Evolutionary conservation across 2,888 invertebrate genomes (phyloP), one percentile per base, ranked within the genome.

Genomic region (Pseudococcus longispinus): DNA sequence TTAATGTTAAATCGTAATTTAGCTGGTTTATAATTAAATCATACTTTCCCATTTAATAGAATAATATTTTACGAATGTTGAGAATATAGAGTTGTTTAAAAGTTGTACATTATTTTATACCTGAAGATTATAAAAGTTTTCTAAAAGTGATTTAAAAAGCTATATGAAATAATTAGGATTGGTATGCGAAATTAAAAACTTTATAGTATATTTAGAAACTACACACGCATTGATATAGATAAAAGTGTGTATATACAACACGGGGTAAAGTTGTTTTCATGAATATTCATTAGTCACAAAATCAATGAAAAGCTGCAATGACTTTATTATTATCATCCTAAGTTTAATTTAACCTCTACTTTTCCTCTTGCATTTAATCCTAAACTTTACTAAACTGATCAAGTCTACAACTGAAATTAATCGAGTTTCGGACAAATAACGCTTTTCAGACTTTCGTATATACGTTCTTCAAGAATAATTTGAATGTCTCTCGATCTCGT

Each of bases 371-470:
- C 70, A 85, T 85, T 85, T 85, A 85, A 85, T 85, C 85, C 85
- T 70, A 70, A 85, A 85, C 85, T 85, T 85, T 70, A 44, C 65
- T 85, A 85, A 85, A 85, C 85, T 85, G 85, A 85, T 85, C 85
- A 70, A 85, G 85, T 85, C 85, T 85, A 85, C 85, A 85, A 85
- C 85, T 85, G 85, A 85, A 85, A 85, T 85, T 85, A 85, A 85
- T 85, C 85, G 85, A 85, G 85, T 85, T 85, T 85, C 85, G 85
- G 85, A 85, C 85, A 85, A 85, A 85, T 85, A 85, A 85, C 85
- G 85, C 85, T 85, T 85, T 70, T 85, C 85, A 85, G 65, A 70
- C 65, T 85, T 85, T 85, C 65, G 65, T 65, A 37, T 37, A 37
- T 37, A 42, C 85, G 85, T 85, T 85, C 85, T 85, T 85, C 85